phyloP scores from a whole-genome alignment of 2,797 vertebrate genomes.

The Chelidonichthys spinosus region DNA sequence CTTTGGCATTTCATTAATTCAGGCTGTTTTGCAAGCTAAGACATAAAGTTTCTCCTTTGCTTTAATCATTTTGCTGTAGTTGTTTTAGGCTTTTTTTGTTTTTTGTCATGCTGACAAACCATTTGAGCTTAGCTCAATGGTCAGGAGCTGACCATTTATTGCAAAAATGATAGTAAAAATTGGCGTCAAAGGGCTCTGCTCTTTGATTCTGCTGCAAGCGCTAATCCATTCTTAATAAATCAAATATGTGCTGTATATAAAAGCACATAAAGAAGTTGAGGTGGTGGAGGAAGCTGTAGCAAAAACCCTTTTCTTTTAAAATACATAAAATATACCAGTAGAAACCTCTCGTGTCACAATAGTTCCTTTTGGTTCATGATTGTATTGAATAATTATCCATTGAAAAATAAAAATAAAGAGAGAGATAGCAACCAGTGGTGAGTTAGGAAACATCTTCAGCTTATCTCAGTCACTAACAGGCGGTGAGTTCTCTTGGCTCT shows the following conservation, averaged over 20 bases:
- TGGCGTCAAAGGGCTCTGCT: not conserved
- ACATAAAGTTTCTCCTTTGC: not conserved
- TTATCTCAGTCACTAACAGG: not conserved
- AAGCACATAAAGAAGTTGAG: not conserved
- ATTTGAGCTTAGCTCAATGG: not conserved
- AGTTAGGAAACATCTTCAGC: not conserved
- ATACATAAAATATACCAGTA: too few species aligned
- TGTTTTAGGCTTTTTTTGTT: not conserved
- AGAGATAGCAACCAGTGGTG: too few species aligned
- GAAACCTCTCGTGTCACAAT: too few species aligned
- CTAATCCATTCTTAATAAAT: slow-evolving; percentile 1
- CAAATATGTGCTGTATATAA: not conserved
- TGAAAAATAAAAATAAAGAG: not conserved
- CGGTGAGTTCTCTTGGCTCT: not conserved
- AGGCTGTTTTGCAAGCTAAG: too few species aligned
- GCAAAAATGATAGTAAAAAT: not conserved
- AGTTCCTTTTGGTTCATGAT: not conserved
- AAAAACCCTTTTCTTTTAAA: too few species aligned
- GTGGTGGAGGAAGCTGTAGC: not conserved
- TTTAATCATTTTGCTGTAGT: not conserved
- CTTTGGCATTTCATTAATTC: too few species aligned
- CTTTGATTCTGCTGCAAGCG: not conserved
- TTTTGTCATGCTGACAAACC: not conserved
- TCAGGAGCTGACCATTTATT: not conserved
- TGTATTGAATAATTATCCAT: not conserved